Evolutionary conservation across 2,888 invertebrate genomes (phyloP), one percentile per base, ranked within the genome.

Genomic region (Ethmia dodecea): DNA sequence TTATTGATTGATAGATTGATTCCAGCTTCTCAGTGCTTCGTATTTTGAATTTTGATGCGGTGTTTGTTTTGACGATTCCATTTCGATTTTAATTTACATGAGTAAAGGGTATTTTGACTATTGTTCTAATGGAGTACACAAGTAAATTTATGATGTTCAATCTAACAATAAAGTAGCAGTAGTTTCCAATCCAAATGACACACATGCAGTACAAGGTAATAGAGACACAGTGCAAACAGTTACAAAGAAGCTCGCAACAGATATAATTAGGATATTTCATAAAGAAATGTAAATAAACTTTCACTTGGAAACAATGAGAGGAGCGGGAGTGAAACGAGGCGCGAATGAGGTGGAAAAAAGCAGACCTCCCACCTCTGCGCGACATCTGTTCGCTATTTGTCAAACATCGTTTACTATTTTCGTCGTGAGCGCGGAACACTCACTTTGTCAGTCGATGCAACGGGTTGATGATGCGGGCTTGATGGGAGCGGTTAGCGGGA

Each of bases 1-100:
- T 76, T 81, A 81, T 81, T 80, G 81, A 83, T 81, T 79, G 81
- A 81, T 80, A 70, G 79, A 79, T 81, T 74, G 77, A 80, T 78
- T 71, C 64, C 52, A 49, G 42, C 39, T 40, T 33, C 40, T 35
- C 14, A 18, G 35, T 29, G 31, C 39, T 36, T 38, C 35, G 33
- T 42, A 36, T 42, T 38, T 38, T 53, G 54, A 56, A 52, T 52
- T 43, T 33, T 46, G 35, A 33, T 32, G 37, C 27, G 26, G 11
- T 10, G 18, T 16, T 8, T 25, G 5, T 25, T 5, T 25, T 25
- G 9, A n/a, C 10, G 25, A n/a, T n/a, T n/a, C n/a, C n/a, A n/a
- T n/a, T n/a, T n/a, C n/a, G n/a, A n/a, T n/a, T n/a, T n/a, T n/a
- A n/a, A n/a, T n/a, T n/a, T n/a, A n/a, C n/a, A n/a, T n/a, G n/a